Base-by-base conservation (phyloP, 2,888 invertebrate species). In the Mamestra brassicae region DNA sequence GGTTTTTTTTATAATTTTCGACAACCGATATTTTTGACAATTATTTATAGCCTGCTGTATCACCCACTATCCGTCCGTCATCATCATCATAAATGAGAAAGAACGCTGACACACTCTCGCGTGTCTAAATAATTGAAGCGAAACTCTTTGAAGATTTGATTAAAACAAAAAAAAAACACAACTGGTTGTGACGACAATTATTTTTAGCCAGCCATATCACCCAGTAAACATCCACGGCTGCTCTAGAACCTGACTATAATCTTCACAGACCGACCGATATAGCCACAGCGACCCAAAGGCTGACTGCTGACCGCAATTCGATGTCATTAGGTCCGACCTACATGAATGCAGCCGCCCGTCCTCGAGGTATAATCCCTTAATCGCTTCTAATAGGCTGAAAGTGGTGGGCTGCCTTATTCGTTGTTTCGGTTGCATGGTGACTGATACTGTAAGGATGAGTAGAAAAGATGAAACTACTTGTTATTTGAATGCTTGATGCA, bases 261-360 rank as follows among this genome's bases (percentile, higher is more conserved):
- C 58, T 38, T 63, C 45, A 54, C 42, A 45, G n/a, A 34, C 13
- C 5, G 13, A 66, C 2, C 61, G 36, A 54, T 67, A 63, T 26
- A 54, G 17, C 47, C 54, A 17, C 67, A 67, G 15, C 6, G 5
- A 54, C 77, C 77, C 26, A 64, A 47, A 47, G 45, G 13, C 64
- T 38, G 50, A 60, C 42, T 77, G 50, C 50, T 82, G 78, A 82
- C 55, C 70, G 34, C 64, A 61, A 61, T 67, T 54, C 36, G 47
- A 67, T 54, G 57, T 76, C 77, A 76, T 81, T 81, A 76, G 60
- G 34, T 76, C 4, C 50, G 5, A 52, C 55, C 45, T 38, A 34
- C 64, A 61, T 69, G 36, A 61, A 77, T 82, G 57, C 76, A 50
- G 57, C 34, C 11, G 47, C 6, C 50, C 13, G 45, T 50, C 11